Conservation (phyloP, 1,140 invertebrate species). For the Drusus annulatus region DNA sequence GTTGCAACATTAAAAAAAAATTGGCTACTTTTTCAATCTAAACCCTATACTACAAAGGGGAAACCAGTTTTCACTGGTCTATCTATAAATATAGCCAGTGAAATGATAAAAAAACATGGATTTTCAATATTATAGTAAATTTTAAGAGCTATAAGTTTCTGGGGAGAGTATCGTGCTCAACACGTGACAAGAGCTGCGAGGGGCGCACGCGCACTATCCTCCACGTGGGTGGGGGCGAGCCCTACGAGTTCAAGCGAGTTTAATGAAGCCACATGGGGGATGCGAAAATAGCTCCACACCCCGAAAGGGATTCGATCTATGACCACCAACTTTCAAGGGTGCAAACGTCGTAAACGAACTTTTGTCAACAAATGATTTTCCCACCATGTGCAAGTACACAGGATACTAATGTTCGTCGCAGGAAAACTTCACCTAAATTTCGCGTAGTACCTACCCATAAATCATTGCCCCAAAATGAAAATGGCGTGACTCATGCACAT, state of each 20-base stretch:
- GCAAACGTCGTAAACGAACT: no score
- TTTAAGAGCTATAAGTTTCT: no score
- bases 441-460: not conserved
- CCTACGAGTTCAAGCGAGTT: not conserved
- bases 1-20: no score
- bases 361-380: no score
- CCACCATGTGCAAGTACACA: not conserved
- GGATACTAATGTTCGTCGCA: not conserved
- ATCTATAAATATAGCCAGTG: no score
- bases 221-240: constrained; percentile 23
- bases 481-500: constrained; percentile 21
- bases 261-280: not conserved
- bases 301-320: not conserved
- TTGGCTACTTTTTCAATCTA: no score
- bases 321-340: no score
- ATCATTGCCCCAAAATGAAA: constrained; percentile 19
- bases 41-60: no score
- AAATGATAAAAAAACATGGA: no score
- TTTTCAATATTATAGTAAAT: no score
- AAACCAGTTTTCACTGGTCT: no score
- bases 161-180: not conserved
- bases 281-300: constrained; percentile 6
- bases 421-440: constrained; percentile 27
- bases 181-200: not conserved
- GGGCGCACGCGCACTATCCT: constrained; percentile 8